These are phyloP conservation scores for Troides aeacus DNA, from an alignment of 2,888 invertebrate species.

Conservation along the genomic window DNA sequence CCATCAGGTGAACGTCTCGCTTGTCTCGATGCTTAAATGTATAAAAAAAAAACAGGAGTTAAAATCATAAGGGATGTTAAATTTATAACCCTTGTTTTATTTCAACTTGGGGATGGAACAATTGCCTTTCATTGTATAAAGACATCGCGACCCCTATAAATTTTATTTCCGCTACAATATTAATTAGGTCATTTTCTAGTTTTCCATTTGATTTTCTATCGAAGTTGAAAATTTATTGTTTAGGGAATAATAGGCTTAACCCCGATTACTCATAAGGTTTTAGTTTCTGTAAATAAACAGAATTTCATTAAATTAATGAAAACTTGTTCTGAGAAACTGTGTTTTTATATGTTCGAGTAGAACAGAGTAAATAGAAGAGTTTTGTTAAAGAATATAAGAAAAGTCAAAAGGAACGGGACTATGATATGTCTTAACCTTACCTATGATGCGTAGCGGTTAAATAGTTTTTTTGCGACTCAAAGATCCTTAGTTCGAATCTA, in stretches of 20 bases:
- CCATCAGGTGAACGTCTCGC: too few relatives aligned
- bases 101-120: background rate
- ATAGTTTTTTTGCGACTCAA: too few relatives aligned
- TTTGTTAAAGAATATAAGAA: too few relatives aligned
- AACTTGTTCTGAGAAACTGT: background rate
- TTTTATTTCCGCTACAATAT: slow-evolving; percentile 9
- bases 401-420: too few relatives aligned
- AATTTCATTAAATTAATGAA: background rate
- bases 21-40: too few relatives aligned
- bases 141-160: slow-evolving; percentile 9
- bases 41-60: too few relatives aligned
- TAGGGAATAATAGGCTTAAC: slow-evolving; percentile 5
- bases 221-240: slow-evolving; percentile 8
- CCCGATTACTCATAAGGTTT: background rate
- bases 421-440: too few relatives aligned
- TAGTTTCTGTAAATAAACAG: background rate
- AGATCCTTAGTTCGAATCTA: too few relatives aligned
- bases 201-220: slow-evolving; percentile 15
- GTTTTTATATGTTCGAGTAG: too few relatives aligned
- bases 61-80: background rate
- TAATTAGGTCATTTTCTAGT: slow-evolving; percentile 17
- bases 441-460: too few relatives aligned
- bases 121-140: slow-evolving; percentile 13
- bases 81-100: background rate
- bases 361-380: too few relatives aligned